Base-by-base conservation (phyloP, 2,113 vertebrate genomes). In the Anoplopoma fimbria region DNA sequence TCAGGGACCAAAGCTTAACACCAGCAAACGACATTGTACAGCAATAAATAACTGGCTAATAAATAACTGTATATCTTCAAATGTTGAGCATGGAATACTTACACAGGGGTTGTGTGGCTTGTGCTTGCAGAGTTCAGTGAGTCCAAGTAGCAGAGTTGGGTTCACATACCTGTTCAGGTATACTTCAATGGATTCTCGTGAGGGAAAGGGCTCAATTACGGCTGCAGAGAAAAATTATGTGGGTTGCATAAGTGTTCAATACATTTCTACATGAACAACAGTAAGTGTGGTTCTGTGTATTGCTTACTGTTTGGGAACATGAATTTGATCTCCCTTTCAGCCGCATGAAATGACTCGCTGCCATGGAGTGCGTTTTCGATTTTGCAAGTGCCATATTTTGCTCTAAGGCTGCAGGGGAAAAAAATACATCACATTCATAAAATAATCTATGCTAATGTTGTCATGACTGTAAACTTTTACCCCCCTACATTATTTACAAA, bases 321-420 rank as follows among this genome's bases (percentile, higher is more conserved):
- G 89, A 98, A 98, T 75, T 91, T 93, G 82, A 99, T 97, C 92
- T 99, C 98, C 75, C 92, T 96, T 92, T 97, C 96, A 49, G 97
- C 97, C 42, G 95, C 93, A 31, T 91, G 90, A 89, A 95, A 95
- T 38, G 92, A 96, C 36, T 93, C 85, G 73, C 98, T 99, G 78
- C 97, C 98, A 2, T 99, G 98, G 75, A 99, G 94, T 0, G 94
- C 97, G 8, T 99, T 99, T 79, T 96, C 94, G 61, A 99, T 90
- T 6, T 97, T 97, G 87, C 96, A 97, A 12, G 95, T 97, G 49
- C 97, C 98, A 86, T 97, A 99, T 85, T 95, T 95, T 17, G 98
- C 97, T 92, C 98, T 96, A 58, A 99, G 93, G 87, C 98, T 99
- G 89, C 80, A 91, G 15, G 34, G n/a, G 21, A n/a, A 17, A 25